Evolutionary conservation across 2,797 vertebrate genomes (phyloP).

Genomic region (Discoglossus pictus): DNA sequence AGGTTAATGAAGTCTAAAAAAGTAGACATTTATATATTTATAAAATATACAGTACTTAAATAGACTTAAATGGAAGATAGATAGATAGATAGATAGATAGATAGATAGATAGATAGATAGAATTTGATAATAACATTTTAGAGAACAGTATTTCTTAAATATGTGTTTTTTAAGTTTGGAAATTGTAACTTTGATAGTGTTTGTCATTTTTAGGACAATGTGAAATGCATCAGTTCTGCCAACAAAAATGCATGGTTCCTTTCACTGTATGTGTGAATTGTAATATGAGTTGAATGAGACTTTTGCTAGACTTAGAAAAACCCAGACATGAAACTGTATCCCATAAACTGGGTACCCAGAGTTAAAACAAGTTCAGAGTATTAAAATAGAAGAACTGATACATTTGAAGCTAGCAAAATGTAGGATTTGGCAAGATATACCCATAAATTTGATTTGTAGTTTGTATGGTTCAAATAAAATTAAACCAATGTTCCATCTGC

Average conservation of each 20-base stretch:
- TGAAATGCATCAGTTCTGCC: constrained; percentile 64
- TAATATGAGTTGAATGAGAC: constrained; percentile 76
- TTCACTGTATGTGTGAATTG: constrained; percentile 66
- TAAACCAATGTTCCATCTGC: constrained; percentile 19
- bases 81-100: no score
- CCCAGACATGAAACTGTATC: constrained; percentile 68
- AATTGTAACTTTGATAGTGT: no score
- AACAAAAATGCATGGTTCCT: constrained; percentile 75
- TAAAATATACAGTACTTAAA: no score
- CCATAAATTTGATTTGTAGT: constrained; percentile 46
- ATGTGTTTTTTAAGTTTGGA: no score
- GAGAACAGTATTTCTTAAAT: no score
- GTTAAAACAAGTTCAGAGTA: constrained; percentile 63
- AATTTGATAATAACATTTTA: no score
- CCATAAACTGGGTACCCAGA: constrained; percentile 60
- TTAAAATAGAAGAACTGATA: constrained; percentile 39
- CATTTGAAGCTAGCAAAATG: constrained; percentile 53
- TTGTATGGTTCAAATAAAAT: constrained; percentile 44
- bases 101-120: no score
- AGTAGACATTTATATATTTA: no score
- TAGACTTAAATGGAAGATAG: no score
- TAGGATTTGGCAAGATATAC: constrained; percentile 43
- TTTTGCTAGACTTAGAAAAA: constrained; percentile 73
- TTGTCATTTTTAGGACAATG: constrained; percentile 27
- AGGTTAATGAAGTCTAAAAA: no score